phyloP scores from a whole-genome alignment of 2,113 vertebrate species.

The Hucho hucho region DNA sequence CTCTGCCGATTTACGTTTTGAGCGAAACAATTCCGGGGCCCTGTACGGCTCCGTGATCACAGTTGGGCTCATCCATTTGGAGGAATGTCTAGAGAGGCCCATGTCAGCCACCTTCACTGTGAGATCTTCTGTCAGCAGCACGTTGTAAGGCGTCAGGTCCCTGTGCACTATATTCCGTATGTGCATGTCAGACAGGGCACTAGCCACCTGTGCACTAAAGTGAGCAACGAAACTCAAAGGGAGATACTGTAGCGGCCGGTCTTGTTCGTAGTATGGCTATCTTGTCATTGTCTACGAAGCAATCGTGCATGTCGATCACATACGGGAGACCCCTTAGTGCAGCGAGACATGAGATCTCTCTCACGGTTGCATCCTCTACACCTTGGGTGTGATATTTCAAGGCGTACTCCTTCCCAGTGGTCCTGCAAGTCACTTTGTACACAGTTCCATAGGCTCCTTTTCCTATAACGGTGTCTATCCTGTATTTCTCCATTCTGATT shows the following conservation, averaged over 20 bases:
- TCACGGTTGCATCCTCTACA: too few species aligned
- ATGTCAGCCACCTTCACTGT: background rate
- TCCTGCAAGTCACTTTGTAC: background rate
- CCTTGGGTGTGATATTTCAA: too few species aligned
- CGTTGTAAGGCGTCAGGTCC: background rate
- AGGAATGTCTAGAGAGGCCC: background rate
- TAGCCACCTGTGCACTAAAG: background rate
- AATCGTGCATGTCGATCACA: background rate
- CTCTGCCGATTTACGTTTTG: background rate
- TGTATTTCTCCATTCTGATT: background rate
- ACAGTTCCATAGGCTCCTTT: too few species aligned
- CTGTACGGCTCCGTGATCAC: background rate
- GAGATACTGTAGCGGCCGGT: background rate
- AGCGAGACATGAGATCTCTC: too few species aligned
- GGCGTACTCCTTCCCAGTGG: background rate
- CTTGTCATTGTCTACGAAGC: background rate
- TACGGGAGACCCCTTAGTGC: too few species aligned
- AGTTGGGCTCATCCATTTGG: background rate
- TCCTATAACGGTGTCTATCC: background rate
- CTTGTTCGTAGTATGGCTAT: background rate
- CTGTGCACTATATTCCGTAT: slow-evolving; percentile 1
- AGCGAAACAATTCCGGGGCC: background rate
- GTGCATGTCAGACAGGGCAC: background rate
- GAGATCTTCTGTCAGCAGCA: slow-evolving; percentile 1
- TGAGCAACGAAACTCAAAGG: background rate